Evolutionary conservation across 2,797 vertebrate species (phyloP), one percentile per base, ranked within the genome.

Genomic region (Syngnathus acus): DNA sequence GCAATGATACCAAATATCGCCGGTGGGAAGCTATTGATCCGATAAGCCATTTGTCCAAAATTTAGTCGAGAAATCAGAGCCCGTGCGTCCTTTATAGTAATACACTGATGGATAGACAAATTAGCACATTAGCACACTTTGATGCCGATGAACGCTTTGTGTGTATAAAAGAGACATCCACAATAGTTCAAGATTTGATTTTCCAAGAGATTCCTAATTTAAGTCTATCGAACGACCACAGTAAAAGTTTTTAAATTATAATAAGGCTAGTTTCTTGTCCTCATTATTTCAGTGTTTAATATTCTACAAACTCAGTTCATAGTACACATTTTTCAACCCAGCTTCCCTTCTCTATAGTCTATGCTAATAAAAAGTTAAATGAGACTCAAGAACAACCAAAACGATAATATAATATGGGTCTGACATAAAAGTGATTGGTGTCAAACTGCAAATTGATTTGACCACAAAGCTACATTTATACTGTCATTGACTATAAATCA

Each of bases 1-100:
- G 85, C 90, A 92, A 89, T 90, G 89, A 91, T 91, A 91, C 83
- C 86, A 92, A 91, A 93, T 91, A 91, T 88, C 81, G 90, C 90
- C 91, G 86, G 89, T 91, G 89, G 89, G 90, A 89, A 92, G 84
- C 87, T 84, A 92, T 91, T 72, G 91, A 92, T 92, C 83, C 65
- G 64, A 83, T 80, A 57, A 85, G 83, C 85, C 84, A 84, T 90
- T 91, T 90, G 90, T 90, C 85, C 87, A 80, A 87, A 89, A 81
- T 87, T 86, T 81, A 88, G 88, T 83, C 78, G 62, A 78, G 76
- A 76, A 86, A 79, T 64, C 68, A 62, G 81, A 63, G 64, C 81
- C 74, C 42, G 45, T 45, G 17, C n/a, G 21, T 23, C 42, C 40
- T 62, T 43, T 62, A 45, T 39, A 39, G 38, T 5, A 38, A 42